Percentiles rank a stretch among this genome's conserved stretches.
Conservation (phyloP, 2,797 vertebrate genomes). For the Brachyalestes nurse region DNA sequence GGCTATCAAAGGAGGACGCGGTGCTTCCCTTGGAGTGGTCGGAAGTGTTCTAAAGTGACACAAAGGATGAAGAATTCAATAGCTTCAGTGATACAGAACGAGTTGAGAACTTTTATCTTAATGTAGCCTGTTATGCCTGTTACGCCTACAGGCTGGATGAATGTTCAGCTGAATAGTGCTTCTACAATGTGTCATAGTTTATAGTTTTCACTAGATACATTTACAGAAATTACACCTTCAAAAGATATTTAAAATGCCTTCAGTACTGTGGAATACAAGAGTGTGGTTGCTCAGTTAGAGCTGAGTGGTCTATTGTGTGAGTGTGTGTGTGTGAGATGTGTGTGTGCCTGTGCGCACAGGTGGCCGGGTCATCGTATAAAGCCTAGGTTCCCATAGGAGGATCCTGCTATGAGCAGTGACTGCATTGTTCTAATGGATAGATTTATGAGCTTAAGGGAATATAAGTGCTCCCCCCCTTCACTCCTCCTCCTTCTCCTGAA, state of each 20-base stretch:
- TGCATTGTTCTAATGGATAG: slow-evolving; percentile 52
- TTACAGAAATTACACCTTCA: neutral
- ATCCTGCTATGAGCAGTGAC: slow-evolving; percentile 48
- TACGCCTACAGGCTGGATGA: no score
- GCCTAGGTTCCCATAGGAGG: slow-evolving; percentile 41
- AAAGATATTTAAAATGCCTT: no score
- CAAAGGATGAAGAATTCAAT: no score
- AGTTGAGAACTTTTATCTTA: no score
- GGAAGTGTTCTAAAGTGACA: no score
- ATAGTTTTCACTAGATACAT: neutral
- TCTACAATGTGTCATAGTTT: no score
- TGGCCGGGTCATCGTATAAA: slow-evolving; percentile 22
- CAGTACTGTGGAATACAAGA: neutral
- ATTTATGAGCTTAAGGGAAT: slow-evolving; percentile 51
- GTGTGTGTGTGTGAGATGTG: neutral
- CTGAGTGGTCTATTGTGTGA: slow-evolving; percentile 17
- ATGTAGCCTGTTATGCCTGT: no score
- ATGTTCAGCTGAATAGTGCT: no score
- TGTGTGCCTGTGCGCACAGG: neutral
- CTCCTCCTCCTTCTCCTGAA: neutral
- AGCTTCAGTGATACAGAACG: no score
- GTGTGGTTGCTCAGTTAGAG: slow-evolving; percentile 21
- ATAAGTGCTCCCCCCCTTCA: slow-evolving; percentile 25
- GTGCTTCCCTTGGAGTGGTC: no score
- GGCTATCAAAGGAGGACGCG: no score